phyloP scores from a whole-genome alignment of 1,140 invertebrate species.

The Portunus trituberculatus region DNA sequence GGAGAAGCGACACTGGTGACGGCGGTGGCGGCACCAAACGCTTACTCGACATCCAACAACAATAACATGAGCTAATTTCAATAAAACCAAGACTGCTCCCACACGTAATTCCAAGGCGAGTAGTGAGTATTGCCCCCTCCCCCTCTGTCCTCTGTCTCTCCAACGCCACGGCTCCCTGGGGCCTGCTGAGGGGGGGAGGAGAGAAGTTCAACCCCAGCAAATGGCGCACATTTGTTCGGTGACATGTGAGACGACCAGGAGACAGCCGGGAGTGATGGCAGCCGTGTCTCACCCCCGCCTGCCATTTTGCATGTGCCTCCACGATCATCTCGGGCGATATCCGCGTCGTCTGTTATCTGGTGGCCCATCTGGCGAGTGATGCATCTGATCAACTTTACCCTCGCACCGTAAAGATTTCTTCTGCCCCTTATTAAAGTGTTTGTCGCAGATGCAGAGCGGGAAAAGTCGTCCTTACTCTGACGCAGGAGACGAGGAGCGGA shows the following conservation, averaged over 20 bases:
- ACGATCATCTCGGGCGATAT: conserved; percentile 65
- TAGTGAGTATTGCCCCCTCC: conserved; percentile 7
- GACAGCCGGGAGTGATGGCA: conserved; percentile 64
- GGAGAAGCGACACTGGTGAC: neutral
- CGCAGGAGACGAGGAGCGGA: conserved; percentile 22
- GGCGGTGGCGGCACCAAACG: neutral
- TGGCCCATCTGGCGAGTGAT: conserved; percentile 64
- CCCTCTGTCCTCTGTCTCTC: neutral
- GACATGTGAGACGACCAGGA: conserved; percentile 60
- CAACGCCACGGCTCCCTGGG: conserved; percentile 28
- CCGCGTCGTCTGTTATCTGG: conserved; percentile 62
- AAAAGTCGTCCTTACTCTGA: conserved; percentile 44
- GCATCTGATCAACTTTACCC: conserved; percentile 65
- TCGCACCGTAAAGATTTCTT: conserved; percentile 59
- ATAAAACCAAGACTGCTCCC: conserved; percentile 61
- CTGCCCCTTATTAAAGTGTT: conserved; percentile 64
- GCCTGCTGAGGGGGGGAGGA: neutral
- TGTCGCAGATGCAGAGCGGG: conserved; percentile 55
- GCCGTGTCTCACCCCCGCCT: conserved; percentile 57
- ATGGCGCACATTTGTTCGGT: conserved; percentile 69
- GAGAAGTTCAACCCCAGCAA: conserved; percentile 71
- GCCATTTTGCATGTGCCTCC: conserved; percentile 70
- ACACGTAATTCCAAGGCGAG: conserved; percentile 42
- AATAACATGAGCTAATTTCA: conserved; percentile 61
- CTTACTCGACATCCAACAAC: neutral